Evolutionary conservation across 2,797 vertebrate genomes (phyloP).

Genomic region (Helostoma temminkii): DNA sequence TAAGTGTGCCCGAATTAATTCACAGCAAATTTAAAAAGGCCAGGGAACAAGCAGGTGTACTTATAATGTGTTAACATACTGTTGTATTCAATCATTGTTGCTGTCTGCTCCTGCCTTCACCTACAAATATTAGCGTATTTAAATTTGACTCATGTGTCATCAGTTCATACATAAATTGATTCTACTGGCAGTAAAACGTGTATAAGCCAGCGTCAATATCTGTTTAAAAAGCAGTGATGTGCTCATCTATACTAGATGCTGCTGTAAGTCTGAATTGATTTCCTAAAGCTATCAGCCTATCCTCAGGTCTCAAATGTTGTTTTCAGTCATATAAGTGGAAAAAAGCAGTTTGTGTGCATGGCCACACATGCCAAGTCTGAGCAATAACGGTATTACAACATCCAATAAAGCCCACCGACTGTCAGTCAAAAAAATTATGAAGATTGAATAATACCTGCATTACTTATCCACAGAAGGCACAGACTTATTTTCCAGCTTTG

Average conservation of each 20-base stretch:
- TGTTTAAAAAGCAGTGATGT: conserved; percentile 30
- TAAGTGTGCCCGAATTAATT: not conserved
- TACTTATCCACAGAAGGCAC: conserved; percentile 77
- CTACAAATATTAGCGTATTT: conserved; percentile 25
- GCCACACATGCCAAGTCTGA: conserved; percentile 13
- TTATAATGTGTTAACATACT: not conserved
- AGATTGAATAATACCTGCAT: conserved; percentile 76
- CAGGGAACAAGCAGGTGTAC: not conserved
- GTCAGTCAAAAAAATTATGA: conserved; percentile 54
- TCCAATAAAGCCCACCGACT: conserved; percentile 41
- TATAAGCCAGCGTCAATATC: conserved; percentile 32
- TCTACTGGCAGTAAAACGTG: conserved; percentile 32
- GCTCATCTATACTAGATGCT: conserved; percentile 44
- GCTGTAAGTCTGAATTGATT: conserved; percentile 36
- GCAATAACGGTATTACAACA: conserved; percentile 30
- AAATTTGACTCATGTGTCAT: conserved; percentile 24
- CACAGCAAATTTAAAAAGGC: not conserved
- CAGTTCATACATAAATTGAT: conserved; percentile 20
- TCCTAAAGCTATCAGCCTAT: conserved; percentile 9
- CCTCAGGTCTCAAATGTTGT: conserved; percentile 27
- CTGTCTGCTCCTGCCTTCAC: conserved; percentile 9
- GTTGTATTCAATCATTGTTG: not conserved
- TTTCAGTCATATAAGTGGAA: conserved; percentile 13
- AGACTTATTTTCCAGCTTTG: conserved; percentile 16
- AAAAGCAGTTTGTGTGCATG: conserved; percentile 13